phyloP scores from a whole-genome alignment of 2,797 vertebrate genomes.

The Eulemur albifrons region DNA sequence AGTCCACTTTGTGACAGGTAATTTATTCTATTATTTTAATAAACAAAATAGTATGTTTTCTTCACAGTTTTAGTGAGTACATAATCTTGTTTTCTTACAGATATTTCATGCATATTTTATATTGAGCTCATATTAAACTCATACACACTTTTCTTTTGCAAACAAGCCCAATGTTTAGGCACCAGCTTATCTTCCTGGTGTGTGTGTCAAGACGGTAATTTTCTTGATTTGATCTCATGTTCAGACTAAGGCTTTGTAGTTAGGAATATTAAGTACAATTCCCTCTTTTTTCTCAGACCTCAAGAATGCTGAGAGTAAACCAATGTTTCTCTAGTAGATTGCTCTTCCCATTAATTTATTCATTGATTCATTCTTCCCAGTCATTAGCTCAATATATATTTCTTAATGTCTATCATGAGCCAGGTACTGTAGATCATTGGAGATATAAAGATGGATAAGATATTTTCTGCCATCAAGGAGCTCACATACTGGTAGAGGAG shows the following conservation, averaged over 20 bases:
- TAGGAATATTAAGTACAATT: background rate
- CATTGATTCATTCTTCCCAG: background rate
- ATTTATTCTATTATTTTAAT: background rate
- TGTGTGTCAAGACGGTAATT: background rate
- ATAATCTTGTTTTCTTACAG: background rate
- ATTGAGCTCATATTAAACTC: background rate
- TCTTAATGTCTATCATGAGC: background rate
- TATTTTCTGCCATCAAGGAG: background rate
- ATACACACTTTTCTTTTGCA: background rate
- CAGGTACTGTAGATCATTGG: background rate
- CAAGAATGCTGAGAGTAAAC: background rate
- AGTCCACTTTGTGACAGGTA: background rate
- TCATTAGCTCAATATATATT: background rate
- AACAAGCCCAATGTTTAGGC: background rate
- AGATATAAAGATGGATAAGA: background rate
- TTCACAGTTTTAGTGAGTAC: background rate
- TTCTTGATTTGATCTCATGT: background rate
- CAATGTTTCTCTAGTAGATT: background rate
- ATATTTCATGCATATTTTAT: background rate
- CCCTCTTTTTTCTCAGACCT: background rate
- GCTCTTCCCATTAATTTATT: background rate
- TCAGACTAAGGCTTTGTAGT: background rate
- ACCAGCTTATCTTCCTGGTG: background rate
- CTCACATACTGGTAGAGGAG: background rate
- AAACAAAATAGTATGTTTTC: background rate